Evolutionary conservation across 2,113 vertebrate genomes (phyloP), one percentile per base, ranked within the genome.

Genomic region (Atractosteus spatula): DNA sequence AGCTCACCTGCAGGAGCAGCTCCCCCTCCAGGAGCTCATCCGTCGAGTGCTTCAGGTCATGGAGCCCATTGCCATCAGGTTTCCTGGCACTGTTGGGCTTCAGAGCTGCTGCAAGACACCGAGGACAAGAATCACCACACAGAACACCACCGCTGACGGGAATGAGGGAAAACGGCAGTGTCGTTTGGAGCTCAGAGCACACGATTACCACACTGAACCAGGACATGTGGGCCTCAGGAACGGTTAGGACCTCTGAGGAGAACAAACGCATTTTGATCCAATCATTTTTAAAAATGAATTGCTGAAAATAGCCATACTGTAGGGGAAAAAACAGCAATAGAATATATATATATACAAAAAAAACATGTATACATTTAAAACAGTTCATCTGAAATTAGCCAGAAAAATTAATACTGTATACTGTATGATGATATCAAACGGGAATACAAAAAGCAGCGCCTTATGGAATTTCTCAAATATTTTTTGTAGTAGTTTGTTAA

Each of bases 21-120:
- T 95, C 93, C 80, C 93, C 92, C 84, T 94, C 94, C 62, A 86
- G 72, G 41, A 91, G 76, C 3, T 77, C 79, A 29, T 89, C 87
- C 74, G 80, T 80, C 12, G 55, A 44, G 29, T 86, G 83, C 55
- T 62, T 45, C 72, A 73, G 80, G 66, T 91, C 89, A 72, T 89
- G 87, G 72, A 87, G 43, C 64, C 84, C 84, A 73, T 88, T 92
- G 78, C 78, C 86, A 71, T 89, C 84, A 74, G 78, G 14, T 65
- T 77, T 76, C 62, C 74, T 14, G 56, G 80, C 78, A 42, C 55
- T 84, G 8, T 84, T 83, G 56, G 87, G 83, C 62, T 93, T 92
- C 75, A 94, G 81, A 70, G 91, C 83, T 85, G 91, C 93, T 95
- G 75, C 3, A 77, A 62, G 68, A 71, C 62, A 69, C 74, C 41